Evolutionary conservation across 2,888 invertebrate genomes (phyloP).

Genomic region (Lasioglossum morio): DNA sequence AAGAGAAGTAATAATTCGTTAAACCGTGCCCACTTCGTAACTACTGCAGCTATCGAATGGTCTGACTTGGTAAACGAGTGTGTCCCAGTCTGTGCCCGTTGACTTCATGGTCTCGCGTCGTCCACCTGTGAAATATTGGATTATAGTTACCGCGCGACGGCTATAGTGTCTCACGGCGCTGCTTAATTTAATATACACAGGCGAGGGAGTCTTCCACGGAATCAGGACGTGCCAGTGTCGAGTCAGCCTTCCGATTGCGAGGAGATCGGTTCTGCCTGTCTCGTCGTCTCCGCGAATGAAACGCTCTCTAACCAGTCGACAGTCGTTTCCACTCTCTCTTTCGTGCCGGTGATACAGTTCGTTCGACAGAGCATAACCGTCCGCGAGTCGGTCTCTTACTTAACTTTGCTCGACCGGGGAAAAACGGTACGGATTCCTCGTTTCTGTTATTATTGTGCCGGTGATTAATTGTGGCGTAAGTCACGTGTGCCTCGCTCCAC

Average conservation of each 20-base stretch:
- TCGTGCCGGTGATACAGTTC: not conserved
- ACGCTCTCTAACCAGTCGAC: slow-evolving; percentile 7
- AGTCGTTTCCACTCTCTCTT: slow-evolving; percentile 24
- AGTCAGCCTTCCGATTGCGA: slow-evolving; percentile 79
- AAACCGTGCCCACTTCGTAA: no score
- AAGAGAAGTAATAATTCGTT: no score
- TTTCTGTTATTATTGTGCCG: not conserved
- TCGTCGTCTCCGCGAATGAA: slow-evolving; percentile 33
- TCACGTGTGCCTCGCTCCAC: not conserved
- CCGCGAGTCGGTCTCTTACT: not conserved
- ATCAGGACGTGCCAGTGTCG: slow-evolving; percentile 80
- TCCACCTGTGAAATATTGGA: slow-evolving; percentile 75
- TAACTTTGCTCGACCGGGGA: not conserved
- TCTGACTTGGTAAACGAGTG: not conserved
- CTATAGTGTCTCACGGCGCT: slow-evolving; percentile 48
- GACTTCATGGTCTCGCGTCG: slow-evolving; percentile 31
- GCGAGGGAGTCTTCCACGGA: slow-evolving; percentile 76
- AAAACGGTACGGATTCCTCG: not conserved
- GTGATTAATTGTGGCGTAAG: not conserved
- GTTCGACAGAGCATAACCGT: not conserved
- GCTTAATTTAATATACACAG: slow-evolving; percentile 82
- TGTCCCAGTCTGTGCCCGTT: slow-evolving; percentile 5
- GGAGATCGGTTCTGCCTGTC: slow-evolving; percentile 48
- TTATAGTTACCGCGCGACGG: slow-evolving; percentile 68
- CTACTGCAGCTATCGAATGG: no score